A percentile compares a stretch with the other conserved stretches of the same genome.
phyloP scores from a whole-genome alignment of 2,797 vertebrate species.

The Rhinoraja longicauda region DNA sequence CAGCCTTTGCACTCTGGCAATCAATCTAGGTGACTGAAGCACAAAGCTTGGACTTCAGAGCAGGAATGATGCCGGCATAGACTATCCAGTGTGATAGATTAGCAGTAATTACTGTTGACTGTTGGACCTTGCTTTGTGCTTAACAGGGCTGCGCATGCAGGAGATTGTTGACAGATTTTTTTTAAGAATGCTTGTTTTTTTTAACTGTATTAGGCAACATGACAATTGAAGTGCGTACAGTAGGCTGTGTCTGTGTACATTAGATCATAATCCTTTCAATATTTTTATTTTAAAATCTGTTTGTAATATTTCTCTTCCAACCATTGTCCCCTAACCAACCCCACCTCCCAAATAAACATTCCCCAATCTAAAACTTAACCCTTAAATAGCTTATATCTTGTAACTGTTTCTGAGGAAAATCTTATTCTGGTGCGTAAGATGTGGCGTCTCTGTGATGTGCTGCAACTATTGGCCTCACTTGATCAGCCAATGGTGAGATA shows the following conservation, averaged over 20 bases:
- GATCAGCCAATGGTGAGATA: neutral
- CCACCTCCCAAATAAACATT: neutral
- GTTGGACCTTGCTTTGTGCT: constrained; percentile 32
- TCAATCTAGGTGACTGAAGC: neutral
- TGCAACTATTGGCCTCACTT: neutral
- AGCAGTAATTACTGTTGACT: constrained; percentile 24
- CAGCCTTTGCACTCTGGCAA: constrained; percentile 27
- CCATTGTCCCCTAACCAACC: neutral
- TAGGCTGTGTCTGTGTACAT: neutral
- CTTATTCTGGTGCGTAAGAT: neutral
- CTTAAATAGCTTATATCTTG: neutral
- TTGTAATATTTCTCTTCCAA: neutral
- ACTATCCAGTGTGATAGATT: constrained; percentile 13
- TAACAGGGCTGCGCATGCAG: neutral
- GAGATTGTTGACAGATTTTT: neutral
- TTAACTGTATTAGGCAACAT: constrained; percentile 4
- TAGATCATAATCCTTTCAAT: neutral
- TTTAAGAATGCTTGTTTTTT: neutral
- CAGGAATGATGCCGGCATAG: neutral
- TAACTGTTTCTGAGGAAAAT: neutral
- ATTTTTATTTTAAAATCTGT: neutral
- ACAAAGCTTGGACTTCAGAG: neutral
- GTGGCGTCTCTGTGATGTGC: neutral
- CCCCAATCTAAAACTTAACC: neutral
- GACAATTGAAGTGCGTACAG: neutral